Evolutionary conservation across 2,888 invertebrate genomes (phyloP), one percentile per base, ranked within the genome.

Genomic region (Dione vanillae): DNA sequence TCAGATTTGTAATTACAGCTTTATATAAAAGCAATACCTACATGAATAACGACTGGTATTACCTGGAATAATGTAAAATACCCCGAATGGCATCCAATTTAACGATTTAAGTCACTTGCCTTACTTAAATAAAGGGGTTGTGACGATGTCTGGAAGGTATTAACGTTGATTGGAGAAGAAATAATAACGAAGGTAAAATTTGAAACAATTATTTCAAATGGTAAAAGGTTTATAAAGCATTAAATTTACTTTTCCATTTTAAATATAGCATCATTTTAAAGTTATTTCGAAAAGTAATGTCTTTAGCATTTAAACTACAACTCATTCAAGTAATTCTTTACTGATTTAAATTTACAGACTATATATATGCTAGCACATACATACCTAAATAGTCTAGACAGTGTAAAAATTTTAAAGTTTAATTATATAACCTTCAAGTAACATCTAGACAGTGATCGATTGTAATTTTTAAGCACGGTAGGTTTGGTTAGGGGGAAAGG

Each of bases 161-260:
- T 75, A 70, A 49, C 67, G 71, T 71, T 72, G 70, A 71, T 70
- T 73, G 61, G 35, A 61, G 67, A 65, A 70, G 69, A 70, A 73
- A 73, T 65, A 74, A 73, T 59, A 69, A 69, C 35, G 45, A 67
- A 72, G 59, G 65, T 64, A 49, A 47, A 65, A 47, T 43, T 68
- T 52, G 11, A 43, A 52, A 67, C 52, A 58, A 62, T 67, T 51
- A 59, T 72, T 67, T 37, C 56, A 37, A 70, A 65, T 61, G 35
- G 51, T 20, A 20, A 67, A 62, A 37, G 67, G 52, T 52, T 20
- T 59, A 27, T 20, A 14, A 64, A 51, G 49, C 20, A 12, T 20
- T 35, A 47, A 47, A 35, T 35, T 64, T 35, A 37, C 5, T 47
- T 35, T 59, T 16, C 10, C 5, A 54, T 35, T 40, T 56, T 7